phyloP scores from a whole-genome alignment of 2,113 vertebrate species.

The Amphiprion percula region DNA sequence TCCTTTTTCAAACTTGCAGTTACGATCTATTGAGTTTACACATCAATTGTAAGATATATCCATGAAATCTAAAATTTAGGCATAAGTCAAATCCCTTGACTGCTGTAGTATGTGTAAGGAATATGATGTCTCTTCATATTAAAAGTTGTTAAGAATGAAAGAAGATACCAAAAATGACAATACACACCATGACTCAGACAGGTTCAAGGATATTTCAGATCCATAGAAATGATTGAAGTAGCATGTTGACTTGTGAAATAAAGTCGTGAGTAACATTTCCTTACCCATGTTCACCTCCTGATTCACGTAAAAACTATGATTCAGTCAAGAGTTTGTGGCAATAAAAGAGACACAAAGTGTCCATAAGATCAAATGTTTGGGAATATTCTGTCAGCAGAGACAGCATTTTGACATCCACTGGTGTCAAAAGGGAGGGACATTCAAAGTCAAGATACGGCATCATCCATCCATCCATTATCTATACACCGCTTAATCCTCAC shows the following conservation, averaged over 20 bases:
- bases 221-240: neutral
- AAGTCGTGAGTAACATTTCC: constrained; percentile 35
- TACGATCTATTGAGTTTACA: too few species aligned
- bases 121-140: neutral
- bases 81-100: neutral
- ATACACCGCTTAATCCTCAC: too few species aligned
- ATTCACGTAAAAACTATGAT: constrained; percentile 18
- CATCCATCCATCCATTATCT: too few species aligned
- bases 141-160: too few species aligned
- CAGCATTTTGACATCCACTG: constrained; percentile 55
- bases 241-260: constrained; percentile 4
- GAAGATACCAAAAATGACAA: too few species aligned
- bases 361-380: constrained; percentile 19
- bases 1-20: too few species aligned
- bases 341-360: constrained; percentile 22
- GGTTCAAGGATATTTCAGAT: neutral
- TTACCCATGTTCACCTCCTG: constrained; percentile 15
- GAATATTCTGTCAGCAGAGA: constrained; percentile 6
- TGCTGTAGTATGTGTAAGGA: neutral
- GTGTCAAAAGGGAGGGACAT: constrained; percentile 52
- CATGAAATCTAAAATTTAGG: neutral
- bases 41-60: neutral
- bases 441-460: constrained; percentile 46
- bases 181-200: too few species aligned
- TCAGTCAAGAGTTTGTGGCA: constrained; percentile 17